phyloP scores from a whole-genome alignment of 2,113 vertebrate genomes.

The Saccopteryx leptura region DNA sequence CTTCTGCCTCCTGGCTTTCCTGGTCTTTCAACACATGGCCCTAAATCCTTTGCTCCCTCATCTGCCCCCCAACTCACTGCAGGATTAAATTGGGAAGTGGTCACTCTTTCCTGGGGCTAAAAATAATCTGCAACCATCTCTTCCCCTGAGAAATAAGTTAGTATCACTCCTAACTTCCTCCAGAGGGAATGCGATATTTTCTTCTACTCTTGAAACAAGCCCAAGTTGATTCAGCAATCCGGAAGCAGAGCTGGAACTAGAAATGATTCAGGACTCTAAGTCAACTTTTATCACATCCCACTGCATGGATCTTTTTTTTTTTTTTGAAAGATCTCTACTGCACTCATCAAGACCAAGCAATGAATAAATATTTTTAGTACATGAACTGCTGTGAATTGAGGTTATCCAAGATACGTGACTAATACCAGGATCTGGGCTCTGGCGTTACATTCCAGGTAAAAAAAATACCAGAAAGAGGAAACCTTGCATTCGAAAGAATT shows the following conservation, averaged over 20 bases:
- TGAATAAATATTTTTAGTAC: slow-evolving; percentile 16
- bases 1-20: not conserved
- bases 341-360: not conserved
- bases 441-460: not conserved
- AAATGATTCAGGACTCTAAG: not conserved
- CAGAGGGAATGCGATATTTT: not conserved
- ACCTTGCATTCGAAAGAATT: slow-evolving; percentile 20
- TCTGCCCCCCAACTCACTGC: not conserved
- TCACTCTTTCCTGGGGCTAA: not conserved
- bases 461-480: not conserved
- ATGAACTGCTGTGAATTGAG: not conserved
- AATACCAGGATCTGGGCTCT: slow-evolving; percentile 10
- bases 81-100: not conserved
- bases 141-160: not conserved
- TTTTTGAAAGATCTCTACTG: not conserved
- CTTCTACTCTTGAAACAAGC: not conserved
- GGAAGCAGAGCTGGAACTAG: not conserved
- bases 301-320: not conserved
- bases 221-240: not conserved
- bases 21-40: not conserved
- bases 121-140: not conserved
- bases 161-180: not conserved
- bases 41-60: not conserved
- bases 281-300: not conserved
- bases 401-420: not conserved